Evolutionary conservation across 2,797 vertebrate genomes (phyloP).

Genomic region (Cichlasoma orientale): DNA sequence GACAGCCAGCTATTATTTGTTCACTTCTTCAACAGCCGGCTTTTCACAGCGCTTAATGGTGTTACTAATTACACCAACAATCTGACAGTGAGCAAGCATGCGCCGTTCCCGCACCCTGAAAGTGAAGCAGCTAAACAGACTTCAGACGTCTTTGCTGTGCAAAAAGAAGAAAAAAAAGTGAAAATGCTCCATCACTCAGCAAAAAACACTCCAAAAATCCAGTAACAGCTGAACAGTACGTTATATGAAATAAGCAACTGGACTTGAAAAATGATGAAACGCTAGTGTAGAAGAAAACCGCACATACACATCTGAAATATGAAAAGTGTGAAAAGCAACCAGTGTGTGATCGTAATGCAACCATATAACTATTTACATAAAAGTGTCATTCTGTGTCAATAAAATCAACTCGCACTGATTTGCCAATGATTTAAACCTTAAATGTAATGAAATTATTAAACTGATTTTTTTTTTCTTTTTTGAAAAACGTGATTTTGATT

Average conservation of each 20-base stretch:
- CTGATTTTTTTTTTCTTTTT: fast-evolving
- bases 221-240: too few relatives aligned
- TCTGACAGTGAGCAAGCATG: neutral
- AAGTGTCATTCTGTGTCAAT: neutral
- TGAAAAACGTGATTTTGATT: neutral
- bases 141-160: neutral
- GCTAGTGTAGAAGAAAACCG: too few relatives aligned
- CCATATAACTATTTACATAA: too few relatives aligned
- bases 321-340: neutral
- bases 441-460: neutral
- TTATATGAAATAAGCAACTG: too few relatives aligned
- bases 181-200: too few relatives aligned
- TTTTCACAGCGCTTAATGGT: neutral
- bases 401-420: neutral
- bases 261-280: too few relatives aligned
- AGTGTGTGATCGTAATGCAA: neutral
- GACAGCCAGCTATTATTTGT: slow-evolving; percentile 10
- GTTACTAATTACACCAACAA: neutral
- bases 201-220: neutral
- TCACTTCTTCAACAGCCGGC: neutral
- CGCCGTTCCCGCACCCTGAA: neutral
- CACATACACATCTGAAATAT: too few relatives aligned
- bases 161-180: neutral
- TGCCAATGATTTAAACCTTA: neutral
- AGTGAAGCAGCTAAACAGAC: neutral